Base-by-base conservation (phyloP, 2,797 vertebrate species). In the Avahi laniger region DNA sequence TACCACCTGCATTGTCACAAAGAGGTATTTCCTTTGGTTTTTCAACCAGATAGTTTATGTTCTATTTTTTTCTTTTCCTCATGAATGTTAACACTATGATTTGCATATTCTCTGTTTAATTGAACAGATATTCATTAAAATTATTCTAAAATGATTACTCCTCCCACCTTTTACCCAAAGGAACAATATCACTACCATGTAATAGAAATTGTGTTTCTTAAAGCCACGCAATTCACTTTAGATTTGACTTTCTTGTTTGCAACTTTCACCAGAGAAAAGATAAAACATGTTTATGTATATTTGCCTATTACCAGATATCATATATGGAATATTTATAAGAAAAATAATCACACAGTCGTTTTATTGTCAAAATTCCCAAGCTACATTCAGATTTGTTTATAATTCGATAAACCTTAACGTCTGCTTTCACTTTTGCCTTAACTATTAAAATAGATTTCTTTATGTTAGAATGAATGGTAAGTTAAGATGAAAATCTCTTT, bases 1-100 rank as follows among this genome's bases (percentile, higher is more conserved):
- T 88, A 65, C 54, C 83, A 95, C 92, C 86, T 97, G 79, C 38
- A 79, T 81, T 92, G 41, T 81, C 67, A 84, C 54, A 57, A 59
- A 61, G 59, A 92, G 10, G 15, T 35, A n/a, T 84, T 94, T 85
- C 33, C 17, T 65, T 82, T 54, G 48, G 4, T 75, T 90, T 96
- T 89, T 72, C 43, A 89, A 52, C 54, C 20, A 79, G 7, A 72
- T 4, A 35, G 15, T 59, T 84, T 22, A 41, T 61, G 69, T 89
- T 86, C 73, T 24, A 57, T 81, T 81, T 67, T 67, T 81, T 80
- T n/a, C 17, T 63, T 79, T 79, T 41, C 38, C 61, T 73, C n/a
- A 14, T 33, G 11, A 4, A 80, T 92, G 81, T 70, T 61, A 75
- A 70, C 12, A 63, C 38, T 83, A 57, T 50, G n/a, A 35, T 91